phyloP scores from a whole-genome alignment of 2,888 invertebrate species.

The Spisula subtruncata region DNA sequence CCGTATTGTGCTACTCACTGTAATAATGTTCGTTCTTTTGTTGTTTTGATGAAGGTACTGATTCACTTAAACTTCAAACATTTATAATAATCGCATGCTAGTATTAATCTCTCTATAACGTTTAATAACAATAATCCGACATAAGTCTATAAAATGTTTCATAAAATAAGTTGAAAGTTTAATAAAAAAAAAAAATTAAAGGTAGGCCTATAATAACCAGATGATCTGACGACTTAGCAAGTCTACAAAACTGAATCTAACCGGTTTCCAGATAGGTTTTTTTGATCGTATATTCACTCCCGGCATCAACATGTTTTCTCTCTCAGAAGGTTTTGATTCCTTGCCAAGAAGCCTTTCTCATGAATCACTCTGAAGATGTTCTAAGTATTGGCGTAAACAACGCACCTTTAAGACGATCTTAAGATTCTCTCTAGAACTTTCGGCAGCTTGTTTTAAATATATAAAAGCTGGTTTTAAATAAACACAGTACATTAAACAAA shows the following conservation, averaged over 20 bases:
- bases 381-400: constrained; percentile 41
- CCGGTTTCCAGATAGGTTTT: constrained; percentile 33
- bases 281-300: constrained; percentile 12
- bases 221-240: not conserved
- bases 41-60: not conserved
- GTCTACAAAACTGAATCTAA: constrained; percentile 10
- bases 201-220: too few relatives aligned
- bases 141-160: too few relatives aligned
- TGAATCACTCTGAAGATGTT: constrained; percentile 50
- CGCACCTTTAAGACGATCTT: constrained; percentile 11
- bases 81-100: constrained; percentile 2
- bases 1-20: not conserved
- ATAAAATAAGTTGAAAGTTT: not conserved
- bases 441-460: constrained; percentile 1
- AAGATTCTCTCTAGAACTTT: constrained; percentile 23
- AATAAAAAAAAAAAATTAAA: not conserved
- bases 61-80: not conserved
- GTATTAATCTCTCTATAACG: not conserved
- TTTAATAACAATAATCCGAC: not conserved
- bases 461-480: constrained; percentile 15
- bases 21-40: not conserved
- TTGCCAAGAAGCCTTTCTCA: constrained; percentile 54
- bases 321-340: constrained; percentile 47
- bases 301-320: constrained; percentile 23
- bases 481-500: not conserved